Percentiles rank a stretch among this genome's conserved stretches.
Conservation (phyloP, 2,797 vertebrate species). For the Notoglanidium macrostoma region DNA sequence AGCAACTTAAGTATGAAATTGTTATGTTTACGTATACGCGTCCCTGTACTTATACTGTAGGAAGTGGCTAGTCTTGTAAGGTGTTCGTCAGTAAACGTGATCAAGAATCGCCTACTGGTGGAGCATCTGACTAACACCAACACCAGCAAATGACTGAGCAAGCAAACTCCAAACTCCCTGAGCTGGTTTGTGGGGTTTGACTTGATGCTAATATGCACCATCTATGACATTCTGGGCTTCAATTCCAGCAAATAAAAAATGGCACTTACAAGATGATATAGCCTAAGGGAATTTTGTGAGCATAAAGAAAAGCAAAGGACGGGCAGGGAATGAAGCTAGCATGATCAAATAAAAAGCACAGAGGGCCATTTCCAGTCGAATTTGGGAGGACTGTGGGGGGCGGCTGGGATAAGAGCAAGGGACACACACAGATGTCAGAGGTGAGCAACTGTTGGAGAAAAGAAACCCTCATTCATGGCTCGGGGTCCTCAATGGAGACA, state of each 20-base stretch:
- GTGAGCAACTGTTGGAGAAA: constrained; percentile 52
- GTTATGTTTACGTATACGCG: not conserved
- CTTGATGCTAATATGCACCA: constrained; percentile 15
- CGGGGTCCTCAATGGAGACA: constrained; percentile 44
- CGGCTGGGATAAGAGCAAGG: constrained; percentile 25
- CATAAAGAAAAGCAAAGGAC: constrained; percentile 18
- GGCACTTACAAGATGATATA: constrained; percentile 1
- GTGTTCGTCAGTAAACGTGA: not conserved
- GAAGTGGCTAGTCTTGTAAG: not conserved
- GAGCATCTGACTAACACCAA: not conserved
- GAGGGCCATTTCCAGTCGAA: constrained; percentile 33
- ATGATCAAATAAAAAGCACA: not conserved
- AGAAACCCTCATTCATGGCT: constrained; percentile 49
- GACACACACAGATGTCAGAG: constrained; percentile 57
- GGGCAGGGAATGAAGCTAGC: not conserved
- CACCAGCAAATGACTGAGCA: not conserved
- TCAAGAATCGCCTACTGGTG: not conserved
- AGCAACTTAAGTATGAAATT: not conserved
- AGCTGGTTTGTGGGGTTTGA: constrained; percentile 25
- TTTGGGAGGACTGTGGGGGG: constrained; percentile 36
- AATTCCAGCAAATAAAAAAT: constrained; percentile 19
- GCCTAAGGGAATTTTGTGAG: not conserved
- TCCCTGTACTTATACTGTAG: not conserved
- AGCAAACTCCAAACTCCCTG: constrained; percentile 11
- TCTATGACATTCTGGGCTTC: not conserved